Conservation (phyloP, 2,888 invertebrate species). For the Drosophila mulleri region DNA sequence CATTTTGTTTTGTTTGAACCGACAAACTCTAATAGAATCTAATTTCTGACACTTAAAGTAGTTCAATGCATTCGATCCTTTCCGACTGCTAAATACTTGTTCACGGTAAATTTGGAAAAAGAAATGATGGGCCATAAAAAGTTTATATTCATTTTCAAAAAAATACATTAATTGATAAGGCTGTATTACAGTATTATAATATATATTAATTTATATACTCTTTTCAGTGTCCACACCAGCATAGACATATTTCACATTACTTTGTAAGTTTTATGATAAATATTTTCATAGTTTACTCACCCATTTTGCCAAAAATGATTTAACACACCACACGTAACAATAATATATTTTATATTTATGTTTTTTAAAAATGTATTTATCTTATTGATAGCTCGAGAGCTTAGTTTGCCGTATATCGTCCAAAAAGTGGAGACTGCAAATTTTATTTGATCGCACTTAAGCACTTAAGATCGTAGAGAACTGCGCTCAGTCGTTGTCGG, state of each 20-base stretch:
- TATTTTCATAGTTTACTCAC: conserved; percentile 48
- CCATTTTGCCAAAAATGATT: conserved; percentile 58
- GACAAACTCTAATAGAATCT: conserved; percentile 26
- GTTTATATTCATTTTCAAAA: neutral
- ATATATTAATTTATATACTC: neutral
- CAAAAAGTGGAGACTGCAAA: neutral
- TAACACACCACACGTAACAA: conserved; percentile 26
- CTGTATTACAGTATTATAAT: too few relatives aligned
- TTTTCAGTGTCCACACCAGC: neutral
- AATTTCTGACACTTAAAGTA: conserved; percentile 15
- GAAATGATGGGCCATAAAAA: neutral
- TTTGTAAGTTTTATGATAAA: conserved; percentile 16
- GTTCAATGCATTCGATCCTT: conserved; percentile 17
- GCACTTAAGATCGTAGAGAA: conserved; percentile 33
- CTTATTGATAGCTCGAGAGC: neutral
- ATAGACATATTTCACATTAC: neutral
- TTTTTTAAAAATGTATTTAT: neutral
- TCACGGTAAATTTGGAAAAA: neutral
- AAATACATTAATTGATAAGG: too few relatives aligned
- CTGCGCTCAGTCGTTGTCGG: conserved; percentile 45
- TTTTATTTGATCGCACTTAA: neutral
- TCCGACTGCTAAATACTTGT: neutral
- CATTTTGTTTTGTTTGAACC: conserved; percentile 1
- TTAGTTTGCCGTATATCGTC: neutral
- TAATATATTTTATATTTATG: neutral